Conservation (phyloP, 1,140 invertebrate genomes). For the Caenorhabditis elegans region WBcel235 BX284605.5:9735001-9735500, state of each 20-base stretch:
- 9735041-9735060: constrained; percentile 12
- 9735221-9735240: constrained; percentile 35
- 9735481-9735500: too few relatives aligned
- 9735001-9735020: constrained; percentile 16
- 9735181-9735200: constrained; percentile 24
- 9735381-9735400: too few relatives aligned
- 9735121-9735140: constrained; percentile 10
- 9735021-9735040: constrained; percentile 10
- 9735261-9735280: constrained; percentile 26
- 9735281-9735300: constrained; percentile 19
- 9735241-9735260: background rate
- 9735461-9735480: too few relatives aligned
- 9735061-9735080: constrained; percentile 21
- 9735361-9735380: too few relatives aligned
- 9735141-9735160: background rate
- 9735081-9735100: constrained; percentile 34
- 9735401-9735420: too few relatives aligned
- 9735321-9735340: too few relatives aligned
- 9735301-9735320: background rate
- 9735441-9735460: too few relatives aligned
- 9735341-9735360: too few relatives aligned
- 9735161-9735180: constrained; percentile 3
- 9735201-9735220: constrained; percentile 29
- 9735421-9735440: too few relatives aligned
- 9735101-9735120: constrained; percentile 1